phyloP scores from a whole-genome alignment of 2,888 invertebrate species.

The Crioceris asparagi region DNA sequence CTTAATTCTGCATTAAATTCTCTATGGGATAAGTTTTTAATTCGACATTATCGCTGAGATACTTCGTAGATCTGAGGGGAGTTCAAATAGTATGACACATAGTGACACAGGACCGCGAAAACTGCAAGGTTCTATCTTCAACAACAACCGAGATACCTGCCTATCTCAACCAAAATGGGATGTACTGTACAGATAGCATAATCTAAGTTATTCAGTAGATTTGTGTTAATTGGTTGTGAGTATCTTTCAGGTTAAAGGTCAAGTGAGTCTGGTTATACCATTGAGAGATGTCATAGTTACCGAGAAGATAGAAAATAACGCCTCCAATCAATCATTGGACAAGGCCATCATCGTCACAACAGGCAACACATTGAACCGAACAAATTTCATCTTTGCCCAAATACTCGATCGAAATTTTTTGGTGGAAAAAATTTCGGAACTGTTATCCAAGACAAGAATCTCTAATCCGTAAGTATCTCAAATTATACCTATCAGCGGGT shows the following conservation, averaged over 20 bases:
- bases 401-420: slow-evolving; percentile 82
- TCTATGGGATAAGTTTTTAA: too few species aligned
- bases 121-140: too few species aligned
- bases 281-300: slow-evolving; percentile 67
- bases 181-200: slow-evolving; percentile 6
- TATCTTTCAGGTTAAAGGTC: slow-evolving; percentile 58
- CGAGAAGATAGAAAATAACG: slow-evolving; percentile 64
- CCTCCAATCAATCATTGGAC: slow-evolving; percentile 47
- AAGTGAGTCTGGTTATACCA: slow-evolving; percentile 83
- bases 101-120: too few species aligned
- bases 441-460: slow-evolving; percentile 56
- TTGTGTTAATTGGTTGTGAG: too few species aligned
- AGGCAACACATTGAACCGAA: slow-evolving; percentile 61
- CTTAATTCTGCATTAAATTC: too few species aligned
- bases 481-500: too few species aligned
- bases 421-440: slow-evolving; percentile 79
- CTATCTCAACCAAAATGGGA: background rate
- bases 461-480: slow-evolving; percentile 18
- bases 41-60: too few species aligned
- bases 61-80: too few species aligned
- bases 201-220: slow-evolving; percentile 2
- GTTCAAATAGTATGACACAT: too few species aligned
- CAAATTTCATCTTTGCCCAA: slow-evolving; percentile 80
- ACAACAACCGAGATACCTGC: background rate
- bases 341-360: slow-evolving; percentile 75